Evolutionary conservation across 2,888 invertebrate species (phyloP).

Genomic region (Dryobota labecula): DNA sequence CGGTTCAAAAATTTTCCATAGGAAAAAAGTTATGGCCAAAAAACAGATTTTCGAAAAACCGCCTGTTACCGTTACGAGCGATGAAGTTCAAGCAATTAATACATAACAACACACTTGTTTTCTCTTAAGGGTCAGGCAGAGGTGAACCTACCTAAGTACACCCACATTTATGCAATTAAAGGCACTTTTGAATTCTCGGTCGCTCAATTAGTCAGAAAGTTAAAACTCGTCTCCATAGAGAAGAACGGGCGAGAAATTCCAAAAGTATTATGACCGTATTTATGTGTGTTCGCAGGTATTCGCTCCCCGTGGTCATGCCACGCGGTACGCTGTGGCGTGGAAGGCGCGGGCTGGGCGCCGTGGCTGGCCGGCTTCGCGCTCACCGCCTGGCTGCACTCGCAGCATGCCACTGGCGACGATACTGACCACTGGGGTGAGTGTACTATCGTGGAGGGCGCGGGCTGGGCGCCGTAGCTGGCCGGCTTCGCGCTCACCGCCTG

Average conservation of each 20-base stretch:
- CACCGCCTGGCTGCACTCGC: slow-evolving; percentile 89
- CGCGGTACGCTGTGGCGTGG: slow-evolving; percentile 81
- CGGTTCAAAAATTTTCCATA: too few relatives aligned
- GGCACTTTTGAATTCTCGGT: neutral
- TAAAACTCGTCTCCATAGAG: neutral
- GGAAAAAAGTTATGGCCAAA: too few relatives aligned
- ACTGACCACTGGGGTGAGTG: slow-evolving; percentile 29
- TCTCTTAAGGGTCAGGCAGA: too few relatives aligned
- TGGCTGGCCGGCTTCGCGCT: slow-evolving; percentile 92
- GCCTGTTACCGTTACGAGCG: too few relatives aligned
- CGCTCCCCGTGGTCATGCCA: slow-evolving; percentile 78
- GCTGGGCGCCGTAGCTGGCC: slow-evolving; percentile 92
- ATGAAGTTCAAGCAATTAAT: too few relatives aligned
- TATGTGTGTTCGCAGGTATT: slow-evolving; percentile 2
- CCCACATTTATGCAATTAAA: neutral
- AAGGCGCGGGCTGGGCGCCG: slow-evolving; percentile 91
- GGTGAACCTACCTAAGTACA: neutral
- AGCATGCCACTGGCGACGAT: slow-evolving; percentile 47
- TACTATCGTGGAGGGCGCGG: slow-evolving; percentile 85
- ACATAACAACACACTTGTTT: too few relatives aligned
- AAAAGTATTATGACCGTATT: neutral
- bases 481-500: slow-evolving; percentile 91
- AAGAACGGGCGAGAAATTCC: neutral
- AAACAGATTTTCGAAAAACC: too few relatives aligned
- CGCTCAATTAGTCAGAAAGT: neutral